Percentiles rank a stretch among this genome's conserved stretches.
Conservation (phyloP, 1,140 invertebrate species). For the Mycetomoellerius zeteki region DNA sequence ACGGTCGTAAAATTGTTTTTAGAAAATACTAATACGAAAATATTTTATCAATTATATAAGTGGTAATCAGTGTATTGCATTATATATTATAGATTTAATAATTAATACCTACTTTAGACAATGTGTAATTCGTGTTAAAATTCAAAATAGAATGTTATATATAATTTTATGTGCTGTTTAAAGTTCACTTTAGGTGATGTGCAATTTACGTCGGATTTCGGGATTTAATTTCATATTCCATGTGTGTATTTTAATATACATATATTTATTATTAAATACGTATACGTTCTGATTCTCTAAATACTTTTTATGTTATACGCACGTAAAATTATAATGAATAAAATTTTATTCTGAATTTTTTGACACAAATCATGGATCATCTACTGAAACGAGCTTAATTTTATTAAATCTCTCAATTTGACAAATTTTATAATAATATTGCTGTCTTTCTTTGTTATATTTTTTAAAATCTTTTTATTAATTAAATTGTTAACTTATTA, state of each 20-base stretch:
- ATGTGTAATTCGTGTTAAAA: background rate
- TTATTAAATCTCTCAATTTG: background rate
- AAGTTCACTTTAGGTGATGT: background rate
- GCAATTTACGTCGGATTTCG: background rate
- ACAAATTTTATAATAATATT: background rate
- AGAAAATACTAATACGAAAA: background rate
- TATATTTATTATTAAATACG: slow-evolving; percentile 7
- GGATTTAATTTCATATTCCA: slow-evolving; percentile 5
- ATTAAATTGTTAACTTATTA: background rate
- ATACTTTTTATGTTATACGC: background rate
- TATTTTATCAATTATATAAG: background rate
- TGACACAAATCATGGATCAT: background rate
- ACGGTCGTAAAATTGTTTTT: background rate
- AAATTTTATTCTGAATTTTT: background rate
- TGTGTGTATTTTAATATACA: background rate
- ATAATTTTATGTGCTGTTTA: background rate
- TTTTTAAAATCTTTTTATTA: background rate
- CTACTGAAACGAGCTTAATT: background rate
- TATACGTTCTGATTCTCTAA: background rate
- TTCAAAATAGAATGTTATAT: background rate
- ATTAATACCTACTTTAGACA: background rate
- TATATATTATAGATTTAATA: slow-evolving; percentile 7
- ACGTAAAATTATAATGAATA: slow-evolving; percentile 1
- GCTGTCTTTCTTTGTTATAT: background rate
- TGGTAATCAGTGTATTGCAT: background rate